Evolutionary conservation across 1,140 invertebrate species (phyloP), one percentile per base, ranked within the genome.

Genomic region (Drosophila aff.): DNA sequence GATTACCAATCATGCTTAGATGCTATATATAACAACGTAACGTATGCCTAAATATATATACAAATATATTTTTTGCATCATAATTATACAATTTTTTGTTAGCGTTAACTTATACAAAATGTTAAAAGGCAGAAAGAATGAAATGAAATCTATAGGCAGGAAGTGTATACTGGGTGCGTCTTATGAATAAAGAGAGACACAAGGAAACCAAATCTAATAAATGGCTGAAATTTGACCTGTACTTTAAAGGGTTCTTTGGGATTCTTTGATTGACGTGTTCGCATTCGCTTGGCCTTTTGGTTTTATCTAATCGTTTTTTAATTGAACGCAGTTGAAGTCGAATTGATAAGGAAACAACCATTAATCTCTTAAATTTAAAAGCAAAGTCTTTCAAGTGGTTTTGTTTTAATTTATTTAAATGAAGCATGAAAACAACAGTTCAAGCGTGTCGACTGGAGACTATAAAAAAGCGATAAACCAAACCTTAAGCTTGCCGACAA

Each of bases 31-130:
- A 73, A 58, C 64, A 81, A 59, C 66, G 38, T 87, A 81, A 59
- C 66, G 38, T 87, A 82, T 89, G 86, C 75, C 74, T 66, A 76
- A 75, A 74, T 79, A 50, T 75, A 69, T 83, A 66, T 76, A 76
- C 44, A 81, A 71, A 62, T 50, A 66, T 80, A 80, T 81, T 61
- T 81, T 81, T 79, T 81, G 76, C 78, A 74, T 75, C 80, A 79
- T 69, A 67, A 78, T 78, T 78, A 77, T 78, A 66, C 52, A 67
- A 59, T 59, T 81, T 66, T 80, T 80, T 76, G 62, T 80, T 80
- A 80, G 76, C 62, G 47, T 61, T 81, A 76, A 76, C 64, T 57
- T 81, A 67, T 67, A 78, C 44, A 78, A 78, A 79, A 55, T 79
- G 76, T 79, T 64, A 60, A 65, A 77, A 55, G 66, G 40, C 71